Conservation (phyloP, 2,797 vertebrate genomes). For the Notolepis coatsorum region DNA sequence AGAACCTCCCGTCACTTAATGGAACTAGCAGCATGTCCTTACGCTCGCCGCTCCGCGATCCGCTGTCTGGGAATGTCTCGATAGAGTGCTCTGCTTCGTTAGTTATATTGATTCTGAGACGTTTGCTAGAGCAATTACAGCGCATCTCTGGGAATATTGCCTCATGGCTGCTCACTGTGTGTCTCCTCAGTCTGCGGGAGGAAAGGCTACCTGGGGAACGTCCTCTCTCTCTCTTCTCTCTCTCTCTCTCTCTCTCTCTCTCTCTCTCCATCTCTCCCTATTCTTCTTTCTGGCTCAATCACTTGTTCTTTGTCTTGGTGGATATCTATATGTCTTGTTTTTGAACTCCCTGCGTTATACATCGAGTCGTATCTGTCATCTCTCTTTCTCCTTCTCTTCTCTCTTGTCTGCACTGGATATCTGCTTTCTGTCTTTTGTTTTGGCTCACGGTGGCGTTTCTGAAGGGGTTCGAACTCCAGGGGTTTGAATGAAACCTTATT, state of each 20-base stretch:
- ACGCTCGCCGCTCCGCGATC: constrained; percentile 48
- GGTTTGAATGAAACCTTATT: too few species aligned
- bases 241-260: neutral
- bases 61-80: constrained; percentile 60
- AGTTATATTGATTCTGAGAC: constrained; percentile 62
- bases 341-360: neutral
- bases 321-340: neutral
- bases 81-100: constrained; percentile 64
- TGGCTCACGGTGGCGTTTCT: too few species aligned
- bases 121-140: constrained; percentile 66
- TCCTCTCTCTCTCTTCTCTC: neutral
- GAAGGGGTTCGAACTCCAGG: too few species aligned
- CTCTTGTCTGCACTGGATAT: neutral
- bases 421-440: neutral
- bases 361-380: neutral
- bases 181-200: constrained; percentile 28
- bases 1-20: constrained; percentile 61
- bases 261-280: too few species aligned
- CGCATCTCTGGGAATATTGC: constrained; percentile 41
- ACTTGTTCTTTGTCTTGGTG: neutral
- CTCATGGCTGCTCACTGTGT: constrained; percentile 20
- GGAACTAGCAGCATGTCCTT: constrained; percentile 70
- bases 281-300: neutral
- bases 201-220: constrained; percentile 47
- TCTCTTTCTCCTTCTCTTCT: neutral